Evolutionary conservation across 2,797 vertebrate species (phyloP), one percentile per base, ranked within the genome.

Genomic region (Numenius phaeopus): DNA sequence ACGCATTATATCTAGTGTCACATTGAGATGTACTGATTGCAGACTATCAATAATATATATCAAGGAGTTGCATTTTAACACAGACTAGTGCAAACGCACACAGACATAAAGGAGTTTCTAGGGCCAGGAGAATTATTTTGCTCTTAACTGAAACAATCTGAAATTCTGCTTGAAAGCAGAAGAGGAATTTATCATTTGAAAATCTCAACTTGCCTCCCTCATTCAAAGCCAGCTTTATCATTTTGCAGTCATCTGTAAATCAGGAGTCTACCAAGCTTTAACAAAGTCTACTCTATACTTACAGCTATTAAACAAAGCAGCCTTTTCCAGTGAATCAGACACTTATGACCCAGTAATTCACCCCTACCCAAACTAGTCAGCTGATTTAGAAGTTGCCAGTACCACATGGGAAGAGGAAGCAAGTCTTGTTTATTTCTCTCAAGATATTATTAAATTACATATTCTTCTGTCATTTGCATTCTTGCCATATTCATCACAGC

Each of bases 221-320:
- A 65, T 84, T 86, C 59, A 77, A 83, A 84, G 39, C 8, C 52
- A 57, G 26, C 52, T 90, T 46, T 71, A 81, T 90, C 32, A 79
- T 75, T 75, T 66, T 54, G 65, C 59, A 90, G 62, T 59, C 77
- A 70, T 95, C 81, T 91, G 82, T 37, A 93, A n/a, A 82, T 66
- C 76, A 92, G 83, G 55, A 93, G 52, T 27, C 57, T 39, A 24
- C 16, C 9, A 54, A 77, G 66, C 64, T 91, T 73, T 83, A 90
- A 90, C 93, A 81, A 77, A 73, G 92, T 55, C 80, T 71, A 2
- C 55, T 95, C 58, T 92, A 7, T 84, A 69, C 78, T 83, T 61
- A 30, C 15, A 91, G n/a, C 52, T 71, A 40, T 61, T 47, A 57
- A 49, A 96, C 77, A 97, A 96, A 57, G 67, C 52, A 89, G 86